Conservation (phyloP, 2,113 vertebrate species). For the Crocuta crocuta region DNA sequence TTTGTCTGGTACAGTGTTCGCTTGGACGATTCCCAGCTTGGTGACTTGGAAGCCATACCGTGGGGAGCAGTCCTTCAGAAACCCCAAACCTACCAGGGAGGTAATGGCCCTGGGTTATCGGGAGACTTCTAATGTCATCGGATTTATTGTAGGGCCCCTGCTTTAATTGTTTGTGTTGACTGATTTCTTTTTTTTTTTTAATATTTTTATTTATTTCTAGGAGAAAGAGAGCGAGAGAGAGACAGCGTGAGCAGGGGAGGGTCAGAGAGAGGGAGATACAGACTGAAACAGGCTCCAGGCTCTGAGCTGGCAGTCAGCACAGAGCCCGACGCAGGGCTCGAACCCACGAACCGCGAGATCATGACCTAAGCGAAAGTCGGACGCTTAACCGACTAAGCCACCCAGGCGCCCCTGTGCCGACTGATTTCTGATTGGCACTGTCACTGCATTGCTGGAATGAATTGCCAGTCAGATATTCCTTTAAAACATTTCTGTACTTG, state of each 20-base stretch:
- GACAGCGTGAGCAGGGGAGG: too few species aligned
- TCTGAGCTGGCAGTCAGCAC: too few species aligned
- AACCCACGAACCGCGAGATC: too few species aligned
- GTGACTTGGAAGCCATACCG: neutral
- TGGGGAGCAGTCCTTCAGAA: neutral
- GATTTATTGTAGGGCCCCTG: neutral
- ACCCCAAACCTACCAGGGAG: neutral
- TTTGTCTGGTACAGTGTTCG: neutral
- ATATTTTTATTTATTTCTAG: too few species aligned
- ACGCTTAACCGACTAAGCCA: too few species aligned
- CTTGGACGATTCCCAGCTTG: neutral
- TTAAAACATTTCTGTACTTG: neutral
- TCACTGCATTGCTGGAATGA: neutral
- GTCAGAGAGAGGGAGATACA: too few species aligned
- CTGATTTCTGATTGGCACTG: neutral
- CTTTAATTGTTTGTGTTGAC: neutral
- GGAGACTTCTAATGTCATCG: neutral
- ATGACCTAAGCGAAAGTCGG: too few species aligned
- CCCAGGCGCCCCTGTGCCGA: neutral
- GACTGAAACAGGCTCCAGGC: too few species aligned
- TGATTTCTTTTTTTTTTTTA: neutral
- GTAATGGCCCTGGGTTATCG: neutral
- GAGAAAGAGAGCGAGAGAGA: too few species aligned
- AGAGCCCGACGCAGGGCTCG: too few species aligned
- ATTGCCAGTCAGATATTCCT: neutral